These are phyloP conservation scores for Zeugodacus cucurbitae DNA, from an alignment of 1,140 invertebrate species.

Conservation along the genomic window DNA sequence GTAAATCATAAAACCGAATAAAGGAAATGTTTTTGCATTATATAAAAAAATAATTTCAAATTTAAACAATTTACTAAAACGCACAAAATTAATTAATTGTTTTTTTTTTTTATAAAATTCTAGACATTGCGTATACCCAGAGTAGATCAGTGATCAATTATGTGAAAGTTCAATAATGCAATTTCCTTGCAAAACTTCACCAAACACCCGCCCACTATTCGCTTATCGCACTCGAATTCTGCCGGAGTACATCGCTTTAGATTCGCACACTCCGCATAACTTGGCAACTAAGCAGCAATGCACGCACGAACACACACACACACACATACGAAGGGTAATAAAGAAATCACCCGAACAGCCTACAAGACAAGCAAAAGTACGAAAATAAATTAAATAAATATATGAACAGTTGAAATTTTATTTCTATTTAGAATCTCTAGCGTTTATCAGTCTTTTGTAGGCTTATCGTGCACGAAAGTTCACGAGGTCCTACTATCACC, in stretches of 20 bases:
- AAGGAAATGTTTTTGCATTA: too few species aligned
- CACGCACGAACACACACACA: not conserved
- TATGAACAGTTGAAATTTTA: not conserved
- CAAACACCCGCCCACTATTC: not conserved
- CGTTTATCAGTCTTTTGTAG: not conserved
- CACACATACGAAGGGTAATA: not conserved
- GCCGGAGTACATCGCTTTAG: not conserved
- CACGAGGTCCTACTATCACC: not conserved
- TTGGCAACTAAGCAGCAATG: not conserved
- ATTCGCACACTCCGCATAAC: not conserved
- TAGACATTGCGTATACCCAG: not conserved
- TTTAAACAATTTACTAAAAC: too few species aligned
- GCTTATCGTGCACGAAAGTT: not conserved
- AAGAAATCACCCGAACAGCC: not conserved
- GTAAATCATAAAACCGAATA: too few species aligned
- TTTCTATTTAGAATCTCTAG: not conserved
- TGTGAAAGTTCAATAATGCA: not conserved
- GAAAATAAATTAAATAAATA: not conserved
- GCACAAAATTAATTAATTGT: too few species aligned
- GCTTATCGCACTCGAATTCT: not conserved
- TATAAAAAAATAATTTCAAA: too few species aligned
- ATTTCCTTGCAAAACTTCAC: not conserved
- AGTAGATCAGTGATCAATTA: not conserved
- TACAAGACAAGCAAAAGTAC: not conserved
- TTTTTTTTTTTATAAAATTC: too few species aligned